phyloP scores from a whole-genome alignment of 2,113 vertebrate genomes.

The Martes martes region DNA sequence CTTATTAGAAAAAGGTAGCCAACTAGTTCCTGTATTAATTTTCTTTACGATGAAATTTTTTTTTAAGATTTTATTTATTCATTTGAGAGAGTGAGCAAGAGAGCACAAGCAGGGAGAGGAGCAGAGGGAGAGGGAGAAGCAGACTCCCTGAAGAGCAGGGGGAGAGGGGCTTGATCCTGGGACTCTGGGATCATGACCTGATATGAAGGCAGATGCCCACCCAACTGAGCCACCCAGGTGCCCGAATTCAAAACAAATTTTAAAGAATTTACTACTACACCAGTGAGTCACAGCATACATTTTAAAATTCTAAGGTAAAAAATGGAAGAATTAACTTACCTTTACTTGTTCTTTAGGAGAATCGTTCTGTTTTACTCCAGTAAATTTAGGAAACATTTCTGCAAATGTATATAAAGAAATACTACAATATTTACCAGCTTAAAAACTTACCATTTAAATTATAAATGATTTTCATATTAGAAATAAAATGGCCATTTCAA shows the following conservation, averaged over 20 bases:
- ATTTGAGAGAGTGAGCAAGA: background rate
- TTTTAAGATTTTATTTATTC: background rate
- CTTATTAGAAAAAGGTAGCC: slow-evolving; percentile 31
- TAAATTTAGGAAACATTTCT: slow-evolving; percentile 75
- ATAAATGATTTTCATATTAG: slow-evolving; percentile 1
- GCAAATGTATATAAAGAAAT: slow-evolving; percentile 42
- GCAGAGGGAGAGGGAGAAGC: background rate
- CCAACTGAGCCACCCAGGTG: background rate
- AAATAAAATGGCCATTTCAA: slow-evolving; percentile 25
- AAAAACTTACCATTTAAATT: background rate
- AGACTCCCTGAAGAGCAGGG: background rate
- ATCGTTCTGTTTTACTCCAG: slow-evolving; percentile 57
- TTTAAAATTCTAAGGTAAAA: background rate
- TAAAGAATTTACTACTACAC: background rate
- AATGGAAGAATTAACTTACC: slow-evolving; percentile 75
- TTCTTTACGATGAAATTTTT: background rate
- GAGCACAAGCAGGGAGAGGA: background rate
- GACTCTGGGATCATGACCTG: background rate
- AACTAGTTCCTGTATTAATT: background rate
- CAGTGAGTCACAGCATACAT: background rate
- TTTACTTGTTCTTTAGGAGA: slow-evolving; percentile 64
- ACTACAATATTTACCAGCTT: slow-evolving; percentile 41
- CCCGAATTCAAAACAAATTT: background rate
- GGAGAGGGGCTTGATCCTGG: background rate
- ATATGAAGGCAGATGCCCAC: background rate